Conservation (phyloP, 2,888 invertebrate species). For the Cephus rjabovi region DNA sequence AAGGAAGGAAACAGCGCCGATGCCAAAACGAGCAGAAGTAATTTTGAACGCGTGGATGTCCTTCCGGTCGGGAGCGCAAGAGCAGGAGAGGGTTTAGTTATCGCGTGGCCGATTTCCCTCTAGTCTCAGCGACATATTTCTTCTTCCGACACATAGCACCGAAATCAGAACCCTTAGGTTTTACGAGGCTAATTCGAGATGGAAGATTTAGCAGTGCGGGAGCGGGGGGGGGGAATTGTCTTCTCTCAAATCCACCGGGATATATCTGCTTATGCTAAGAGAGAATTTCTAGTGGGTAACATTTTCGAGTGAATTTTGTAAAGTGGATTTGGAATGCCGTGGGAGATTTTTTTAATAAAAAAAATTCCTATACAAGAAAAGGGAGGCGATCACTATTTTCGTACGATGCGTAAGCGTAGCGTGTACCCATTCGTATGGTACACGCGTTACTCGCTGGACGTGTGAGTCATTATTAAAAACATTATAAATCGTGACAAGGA, state of each 20-base stretch:
- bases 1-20: background rate
- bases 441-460: no score
- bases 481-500: no score
- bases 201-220: background rate
- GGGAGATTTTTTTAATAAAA: no score
- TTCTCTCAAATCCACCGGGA: background rate
- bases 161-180: slow-evolving; percentile 32
- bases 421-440: no score
- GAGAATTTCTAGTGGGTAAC: no score
- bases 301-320: no score
- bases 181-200: slow-evolving; percentile 19
- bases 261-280: no score
- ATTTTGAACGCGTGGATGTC: background rate
- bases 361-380: no score
- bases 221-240: background rate
- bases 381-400: no score
- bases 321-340: no score
- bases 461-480: no score
- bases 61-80: slow-evolving; percentile 7
- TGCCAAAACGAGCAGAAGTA: background rate
- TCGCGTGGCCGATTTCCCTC: background rate
- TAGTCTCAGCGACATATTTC: background rate
- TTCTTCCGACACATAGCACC: slow-evolving; percentile 35
- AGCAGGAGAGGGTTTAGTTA: slow-evolving; percentile 8
- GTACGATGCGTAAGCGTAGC: no score